These are phyloP conservation scores for Fukomys damarensis DNA, from an alignment of 2,113 vertebrate species.

Conservation along the genomic window DNA sequence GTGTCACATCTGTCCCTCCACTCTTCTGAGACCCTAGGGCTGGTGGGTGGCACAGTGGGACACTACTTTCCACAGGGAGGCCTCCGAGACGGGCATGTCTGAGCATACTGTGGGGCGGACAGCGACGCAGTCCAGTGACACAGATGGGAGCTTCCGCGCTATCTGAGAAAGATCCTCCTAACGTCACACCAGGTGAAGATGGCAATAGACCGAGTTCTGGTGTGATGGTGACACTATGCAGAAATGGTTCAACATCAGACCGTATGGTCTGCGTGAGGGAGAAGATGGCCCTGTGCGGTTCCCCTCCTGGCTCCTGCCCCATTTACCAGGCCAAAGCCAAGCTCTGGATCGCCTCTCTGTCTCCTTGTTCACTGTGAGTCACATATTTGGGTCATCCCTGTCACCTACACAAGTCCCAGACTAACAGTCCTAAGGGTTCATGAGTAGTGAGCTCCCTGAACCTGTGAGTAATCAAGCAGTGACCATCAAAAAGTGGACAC, in stretches of 20 bases:
- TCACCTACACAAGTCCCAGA: not conserved
- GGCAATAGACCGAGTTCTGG: not conserved
- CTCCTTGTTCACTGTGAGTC: not conserved
- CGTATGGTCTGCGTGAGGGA: not conserved
- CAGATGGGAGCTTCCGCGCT: not conserved
- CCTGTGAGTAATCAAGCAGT: not conserved
- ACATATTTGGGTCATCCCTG: not conserved
- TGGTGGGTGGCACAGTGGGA: not conserved
- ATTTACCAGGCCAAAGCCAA: not conserved
- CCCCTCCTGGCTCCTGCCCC: not conserved
- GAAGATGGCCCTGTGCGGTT: not conserved
- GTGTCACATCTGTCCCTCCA: accelerated
- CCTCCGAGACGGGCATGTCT: accelerated
- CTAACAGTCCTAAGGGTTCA: not conserved
- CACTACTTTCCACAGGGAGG: no score
- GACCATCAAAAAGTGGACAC: not conserved
- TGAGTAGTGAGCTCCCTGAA: not conserved
- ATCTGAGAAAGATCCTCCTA: not conserved
- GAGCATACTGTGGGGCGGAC: not conserved
- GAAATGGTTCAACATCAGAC: not conserved
- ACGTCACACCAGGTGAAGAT: not conserved
- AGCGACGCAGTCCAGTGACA: accelerated
- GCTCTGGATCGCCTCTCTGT: not conserved
- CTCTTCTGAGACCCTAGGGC: not conserved
- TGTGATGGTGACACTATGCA: not conserved